Evolutionary conservation across 37 sponge, comb jelly and placozoan species (phyloP).

Genomic region (Aphrocallistes beatrix): DNA sequence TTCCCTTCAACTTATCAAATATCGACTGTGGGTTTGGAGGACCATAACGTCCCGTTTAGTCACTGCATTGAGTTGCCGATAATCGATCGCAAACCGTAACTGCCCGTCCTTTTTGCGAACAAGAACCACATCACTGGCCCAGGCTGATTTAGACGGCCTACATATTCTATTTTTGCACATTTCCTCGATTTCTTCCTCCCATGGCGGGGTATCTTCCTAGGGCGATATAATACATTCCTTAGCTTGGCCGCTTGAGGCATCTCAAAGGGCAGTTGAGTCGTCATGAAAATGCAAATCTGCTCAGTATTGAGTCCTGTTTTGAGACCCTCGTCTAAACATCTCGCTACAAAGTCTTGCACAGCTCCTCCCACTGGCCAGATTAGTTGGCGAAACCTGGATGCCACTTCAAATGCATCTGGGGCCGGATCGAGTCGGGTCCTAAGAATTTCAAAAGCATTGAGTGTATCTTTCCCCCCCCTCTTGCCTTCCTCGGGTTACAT

Average conservation of each 20-base stretch:
- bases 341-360: background rate
- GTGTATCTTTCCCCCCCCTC: background rate
- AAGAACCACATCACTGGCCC: no score
- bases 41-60: no score
- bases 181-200: no score
- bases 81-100: no score
- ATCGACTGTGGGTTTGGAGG: no score
- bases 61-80: no score
- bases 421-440: background rate
- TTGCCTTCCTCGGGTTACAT: background rate
- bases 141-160: no score
- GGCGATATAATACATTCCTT: no score
- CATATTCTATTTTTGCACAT: no score
- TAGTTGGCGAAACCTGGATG: background rate
- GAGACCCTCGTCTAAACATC: background rate
- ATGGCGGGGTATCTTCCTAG: no score
- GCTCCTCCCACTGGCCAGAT: background rate
- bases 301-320: background rate
- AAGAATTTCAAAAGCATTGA: background rate
- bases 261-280: background rate
- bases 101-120: no score
- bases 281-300: background rate
- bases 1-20: no score
- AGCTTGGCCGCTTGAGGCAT: background rate
- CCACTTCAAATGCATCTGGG: background rate